These are phyloP conservation scores for Gymnoscelis rufifasciata DNA, from an alignment of 2,888 invertebrate species.

Conservation along the genomic window DNA sequence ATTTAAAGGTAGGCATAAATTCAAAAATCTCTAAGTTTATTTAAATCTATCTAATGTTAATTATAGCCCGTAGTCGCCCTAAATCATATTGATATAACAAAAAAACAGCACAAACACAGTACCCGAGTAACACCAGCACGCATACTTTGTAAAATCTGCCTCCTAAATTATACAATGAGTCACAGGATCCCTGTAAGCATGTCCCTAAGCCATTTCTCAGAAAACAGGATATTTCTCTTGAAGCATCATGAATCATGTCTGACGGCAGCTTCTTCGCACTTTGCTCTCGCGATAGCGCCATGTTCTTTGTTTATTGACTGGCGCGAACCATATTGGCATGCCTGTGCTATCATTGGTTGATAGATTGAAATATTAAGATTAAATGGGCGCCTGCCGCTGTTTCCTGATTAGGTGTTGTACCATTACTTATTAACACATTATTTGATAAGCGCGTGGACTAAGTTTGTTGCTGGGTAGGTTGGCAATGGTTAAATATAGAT, in stretches of 20 bases:
- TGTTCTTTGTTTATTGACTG: conserved; percentile 14
- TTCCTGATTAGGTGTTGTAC: too few relatives aligned
- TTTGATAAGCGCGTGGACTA: too few relatives aligned
- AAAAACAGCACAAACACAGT: too few relatives aligned
- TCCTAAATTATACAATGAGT: conserved; percentile 2
- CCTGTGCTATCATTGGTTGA: not conserved
- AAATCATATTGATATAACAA: too few relatives aligned
- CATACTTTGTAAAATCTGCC: not conserved
- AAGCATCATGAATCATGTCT: conserved; percentile 18
- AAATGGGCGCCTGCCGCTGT: too few relatives aligned
- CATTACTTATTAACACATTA: too few relatives aligned
- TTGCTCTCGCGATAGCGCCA: conserved; percentile 17
- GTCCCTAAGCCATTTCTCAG: conserved; percentile 6
- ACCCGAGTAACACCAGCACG: too few relatives aligned
- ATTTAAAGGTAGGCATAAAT: too few relatives aligned
- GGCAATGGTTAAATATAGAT: too few relatives aligned
- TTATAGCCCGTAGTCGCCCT: too few relatives aligned
- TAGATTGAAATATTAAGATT: not conserved
- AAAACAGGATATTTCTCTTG: conserved; percentile 14
- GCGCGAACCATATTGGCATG: not conserved
- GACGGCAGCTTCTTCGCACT: conserved; percentile 12
- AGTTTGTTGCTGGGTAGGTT: too few relatives aligned
- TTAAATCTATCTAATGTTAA: not conserved
- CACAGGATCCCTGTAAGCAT: conserved; percentile 5
- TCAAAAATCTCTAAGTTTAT: not conserved